Conservation (phyloP, 2,888 invertebrate genomes). For the Drosophila dives region DNA sequence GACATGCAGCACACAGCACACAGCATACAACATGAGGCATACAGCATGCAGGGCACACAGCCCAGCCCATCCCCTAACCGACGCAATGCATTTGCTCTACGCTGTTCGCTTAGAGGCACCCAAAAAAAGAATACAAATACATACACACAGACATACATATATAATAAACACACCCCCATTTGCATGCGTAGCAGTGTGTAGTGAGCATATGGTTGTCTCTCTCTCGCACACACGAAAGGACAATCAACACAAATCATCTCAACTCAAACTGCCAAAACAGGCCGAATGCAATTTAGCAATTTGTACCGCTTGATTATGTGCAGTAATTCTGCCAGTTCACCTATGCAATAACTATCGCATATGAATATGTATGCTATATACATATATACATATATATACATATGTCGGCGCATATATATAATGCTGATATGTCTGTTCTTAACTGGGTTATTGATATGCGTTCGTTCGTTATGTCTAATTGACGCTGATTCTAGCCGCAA, state of each 20-base stretch:
- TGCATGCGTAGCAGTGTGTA: constrained; percentile 43
- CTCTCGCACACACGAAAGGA: constrained; percentile 24
- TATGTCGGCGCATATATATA: constrained; percentile 7
- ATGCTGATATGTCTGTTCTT: constrained; percentile 17
- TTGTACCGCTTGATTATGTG: constrained; percentile 52
- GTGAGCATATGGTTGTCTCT: constrained; percentile 66
- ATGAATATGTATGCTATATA: neutral
- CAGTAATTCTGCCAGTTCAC: constrained; percentile 59
- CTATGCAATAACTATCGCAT: constrained; percentile 5
- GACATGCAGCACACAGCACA: constrained; percentile 9
- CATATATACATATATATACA: neutral
- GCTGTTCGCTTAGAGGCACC: constrained; percentile 43
- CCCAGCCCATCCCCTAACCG: constrained; percentile 49
- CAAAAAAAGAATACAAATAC: constrained; percentile 36
- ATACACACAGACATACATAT: constrained; percentile 6
- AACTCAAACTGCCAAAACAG: constrained; percentile 2
- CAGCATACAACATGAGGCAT: neutral
- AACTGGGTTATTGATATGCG: constrained; percentile 43
- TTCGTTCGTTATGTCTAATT: constrained; percentile 54
- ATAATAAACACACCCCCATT: constrained; percentile 70
- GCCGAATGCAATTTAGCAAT: constrained; percentile 59
- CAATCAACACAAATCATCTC: constrained; percentile 1
- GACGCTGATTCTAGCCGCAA: constrained; percentile 63
- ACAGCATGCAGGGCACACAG: constrained; percentile 25
- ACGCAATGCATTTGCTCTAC: constrained; percentile 47